A percentile compares a stretch with the other conserved stretches of the same genome.
Evolutionary conservation across 2,797 vertebrate species (phyloP).

Genomic region (Tamandua tetradactyla): DNA sequence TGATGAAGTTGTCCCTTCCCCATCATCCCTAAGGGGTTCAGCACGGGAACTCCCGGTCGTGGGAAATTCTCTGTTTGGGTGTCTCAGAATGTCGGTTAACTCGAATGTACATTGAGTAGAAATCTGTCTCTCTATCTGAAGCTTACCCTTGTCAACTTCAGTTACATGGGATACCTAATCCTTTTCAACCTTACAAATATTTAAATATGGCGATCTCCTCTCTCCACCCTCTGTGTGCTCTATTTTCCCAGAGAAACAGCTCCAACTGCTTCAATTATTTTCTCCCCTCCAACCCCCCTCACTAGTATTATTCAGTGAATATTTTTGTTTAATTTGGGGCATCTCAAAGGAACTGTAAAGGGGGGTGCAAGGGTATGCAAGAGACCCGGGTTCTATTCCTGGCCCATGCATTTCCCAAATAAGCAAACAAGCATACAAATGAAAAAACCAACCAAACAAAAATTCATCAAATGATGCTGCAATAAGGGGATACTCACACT

Average conservation of each 20-base stretch:
- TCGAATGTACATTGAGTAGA: background rate
- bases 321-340: slow-evolving; percentile 37
- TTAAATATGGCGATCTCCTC: background rate
- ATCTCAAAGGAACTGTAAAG: too few species aligned
- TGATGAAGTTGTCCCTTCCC: background rate
- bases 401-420: too few species aligned
- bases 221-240: background rate
- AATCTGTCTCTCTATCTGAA: background rate
- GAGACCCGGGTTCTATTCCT: too few species aligned
- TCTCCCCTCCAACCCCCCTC: background rate
- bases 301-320: background rate
- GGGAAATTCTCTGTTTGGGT: background rate
- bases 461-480: too few species aligned
- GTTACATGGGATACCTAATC: background rate
- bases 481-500: too few species aligned
- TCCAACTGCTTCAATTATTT: background rate
- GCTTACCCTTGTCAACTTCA: background rate
- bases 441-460: too few species aligned
- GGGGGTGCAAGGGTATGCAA: too few species aligned
- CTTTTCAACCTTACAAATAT: slow-evolving; percentile 24
- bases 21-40: background rate
- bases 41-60: background rate
- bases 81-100: background rate
- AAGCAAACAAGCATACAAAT: too few species aligned
- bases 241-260: background rate